Percentiles rank a stretch among this genome's conserved stretches.
These are phyloP conservation scores for Tetranychus cinnabarinus DNA, from an alignment of 1,140 invertebrate species.

Conservation along the genomic window DNA sequence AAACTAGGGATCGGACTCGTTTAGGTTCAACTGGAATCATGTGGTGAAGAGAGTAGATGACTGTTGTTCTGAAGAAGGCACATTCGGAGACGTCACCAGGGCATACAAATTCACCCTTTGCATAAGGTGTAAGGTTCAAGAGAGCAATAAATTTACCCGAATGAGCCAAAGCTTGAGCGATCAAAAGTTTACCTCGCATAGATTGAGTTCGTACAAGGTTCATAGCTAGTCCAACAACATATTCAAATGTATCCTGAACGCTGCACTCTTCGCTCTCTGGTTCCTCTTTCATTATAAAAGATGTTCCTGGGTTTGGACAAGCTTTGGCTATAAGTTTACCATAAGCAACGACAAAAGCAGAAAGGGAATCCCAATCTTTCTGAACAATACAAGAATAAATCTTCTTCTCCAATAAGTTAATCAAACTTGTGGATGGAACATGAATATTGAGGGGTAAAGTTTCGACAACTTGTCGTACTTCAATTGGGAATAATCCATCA, in stretches of 20 bases:
- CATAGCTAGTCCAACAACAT: background rate
- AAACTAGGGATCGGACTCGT: slow-evolving; percentile 1
- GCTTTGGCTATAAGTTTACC: background rate
- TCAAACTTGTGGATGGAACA: background rate
- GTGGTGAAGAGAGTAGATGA: slow-evolving; percentile 7
- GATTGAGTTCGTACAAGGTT: background rate
- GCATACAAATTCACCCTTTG: background rate
- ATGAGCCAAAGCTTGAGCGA: background rate
- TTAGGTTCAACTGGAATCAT: background rate
- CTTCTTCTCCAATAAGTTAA: background rate
- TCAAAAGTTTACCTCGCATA: background rate
- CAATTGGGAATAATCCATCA: background rate
- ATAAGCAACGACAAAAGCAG: background rate
- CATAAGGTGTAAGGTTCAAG: background rate
- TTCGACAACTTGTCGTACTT: slow-evolving; percentile 6
- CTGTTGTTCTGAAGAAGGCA: background rate
- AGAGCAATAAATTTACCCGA: background rate
- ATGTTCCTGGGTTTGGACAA: background rate
- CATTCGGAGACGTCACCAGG: background rate
- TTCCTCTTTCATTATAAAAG: too few relatives aligned
- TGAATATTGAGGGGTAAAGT: slow-evolving; percentile 4
- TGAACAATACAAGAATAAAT: background rate
- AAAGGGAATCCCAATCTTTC: background rate
- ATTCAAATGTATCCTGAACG: background rate
- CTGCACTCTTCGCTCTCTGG: too few relatives aligned